Base-by-base conservation (phyloP, 2,797 vertebrate genomes). In the Paguma larvata region DNA sequence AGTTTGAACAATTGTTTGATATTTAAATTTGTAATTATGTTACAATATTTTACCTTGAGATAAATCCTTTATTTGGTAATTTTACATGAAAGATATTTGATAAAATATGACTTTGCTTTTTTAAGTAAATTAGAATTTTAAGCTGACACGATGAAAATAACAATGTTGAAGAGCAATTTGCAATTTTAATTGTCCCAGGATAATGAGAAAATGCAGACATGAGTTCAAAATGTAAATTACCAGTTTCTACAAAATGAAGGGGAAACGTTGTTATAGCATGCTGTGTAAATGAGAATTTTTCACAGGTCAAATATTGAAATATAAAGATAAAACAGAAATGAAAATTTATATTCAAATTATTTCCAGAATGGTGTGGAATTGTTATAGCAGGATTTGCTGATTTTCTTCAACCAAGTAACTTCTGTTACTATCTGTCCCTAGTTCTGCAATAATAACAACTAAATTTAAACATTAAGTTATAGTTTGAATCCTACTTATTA, bases 121-220 rank as follows among this genome's bases (percentile, higher is more conserved):
- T 80, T 41, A 85, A n/a, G 7, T 82, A 88, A 93, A n/a, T 75
- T 62, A 18, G 63, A n/a, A 83, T 84, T 95, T 70, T 92, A 73
- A 79, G 19, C 68, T 93, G 30, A 80, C 2, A 23, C 1, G 21
- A 38, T 59, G 46, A 86, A 68, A 75, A 62, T n/a, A 18, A 23
- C 15, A 62, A 87, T 44, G 68, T 11, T 68, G 9, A 70, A 63
- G 32, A 78, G 23, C 0, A 87, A 70, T 88, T 78, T 80, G 19
- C 14, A 32, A 19, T 62, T 68, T 67, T 63, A 70, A 32, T n/a
- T 95, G 18, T 94, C 10, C 12, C 30, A 48, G 18, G 56, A 70
- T 91, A 34, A 90, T 34, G 9, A 85, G 59, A 79, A 75, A 85
- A 93, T 53, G 34, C 30, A 84, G 6, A 41, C 6, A 23, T 62